A percentile compares a stretch with the other conserved stretches of the same genome.
These are phyloP conservation scores for Sebastes trivittatus DNA, from an alignment of 2,797 vertebrate species.

Conservation along the genomic window DNA sequence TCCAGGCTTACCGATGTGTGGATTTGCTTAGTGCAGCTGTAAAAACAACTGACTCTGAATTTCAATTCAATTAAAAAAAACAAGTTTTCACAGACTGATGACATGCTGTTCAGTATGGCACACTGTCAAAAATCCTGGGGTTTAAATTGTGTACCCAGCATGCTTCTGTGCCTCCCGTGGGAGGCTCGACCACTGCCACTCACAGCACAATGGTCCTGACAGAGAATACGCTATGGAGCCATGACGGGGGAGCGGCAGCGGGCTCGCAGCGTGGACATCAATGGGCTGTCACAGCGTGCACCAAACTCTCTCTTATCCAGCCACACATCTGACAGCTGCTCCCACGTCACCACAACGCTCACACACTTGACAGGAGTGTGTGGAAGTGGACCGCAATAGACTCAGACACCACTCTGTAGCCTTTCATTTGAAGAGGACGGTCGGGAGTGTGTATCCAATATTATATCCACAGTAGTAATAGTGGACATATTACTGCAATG, in stretches of 20 bases:
- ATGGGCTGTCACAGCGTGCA: constrained; percentile 31
- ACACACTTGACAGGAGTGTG: constrained; percentile 32
- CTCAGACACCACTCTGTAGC: background rate
- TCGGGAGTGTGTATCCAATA: background rate
- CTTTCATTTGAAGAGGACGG: background rate
- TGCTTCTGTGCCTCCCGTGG: constrained; percentile 65
- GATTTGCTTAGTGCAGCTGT: background rate
- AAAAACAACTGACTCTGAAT: background rate
- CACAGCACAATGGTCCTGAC: constrained; percentile 39
- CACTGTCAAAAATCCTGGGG: constrained; percentile 6
- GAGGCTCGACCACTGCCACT: constrained; percentile 65
- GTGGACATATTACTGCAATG: background rate
- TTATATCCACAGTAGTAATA: background rate
- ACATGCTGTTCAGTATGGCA: background rate
- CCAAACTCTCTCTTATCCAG: constrained; percentile 40
- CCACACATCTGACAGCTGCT: constrained; percentile 58
- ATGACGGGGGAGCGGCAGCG: background rate
- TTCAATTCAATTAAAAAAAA: background rate
- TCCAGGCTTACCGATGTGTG: background rate
- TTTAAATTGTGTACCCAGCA: constrained; percentile 36
- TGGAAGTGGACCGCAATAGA: constrained; percentile 5
- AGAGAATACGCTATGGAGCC: constrained; percentile 12
- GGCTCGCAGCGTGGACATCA: constrained; percentile 42
- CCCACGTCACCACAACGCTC: constrained; percentile 30
- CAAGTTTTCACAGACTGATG: background rate